A percentile compares a stretch with the other conserved stretches of the same genome.
phyloP scores from a whole-genome alignment of 2,888 invertebrate species.

The Drosophila rubida region DNA sequence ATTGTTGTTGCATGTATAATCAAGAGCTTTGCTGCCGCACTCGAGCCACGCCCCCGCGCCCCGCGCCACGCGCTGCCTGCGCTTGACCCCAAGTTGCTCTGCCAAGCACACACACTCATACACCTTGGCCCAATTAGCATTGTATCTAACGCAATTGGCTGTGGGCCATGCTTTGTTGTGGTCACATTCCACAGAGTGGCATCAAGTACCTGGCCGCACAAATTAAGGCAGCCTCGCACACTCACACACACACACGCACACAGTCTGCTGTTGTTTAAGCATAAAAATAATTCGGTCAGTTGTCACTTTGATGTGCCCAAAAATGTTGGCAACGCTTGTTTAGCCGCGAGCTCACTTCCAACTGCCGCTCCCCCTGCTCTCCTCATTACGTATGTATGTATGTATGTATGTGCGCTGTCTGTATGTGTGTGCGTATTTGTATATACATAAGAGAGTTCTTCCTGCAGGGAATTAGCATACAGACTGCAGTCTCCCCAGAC shows the following conservation, averaged over 20 bases:
- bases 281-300: slow-evolving; percentile 72
- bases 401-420: background rate
- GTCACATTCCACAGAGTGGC: slow-evolving; percentile 44
- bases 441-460: slow-evolving; percentile 38
- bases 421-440: slow-evolving; percentile 3
- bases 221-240: slow-evolving; percentile 35
- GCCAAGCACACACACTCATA: slow-evolving; percentile 1
- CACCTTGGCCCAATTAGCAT: slow-evolving; percentile 71
- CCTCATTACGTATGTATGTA: slow-evolving; percentile 11
- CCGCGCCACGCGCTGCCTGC: background rate
- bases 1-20: slow-evolving; percentile 67
- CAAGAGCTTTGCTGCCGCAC: slow-evolving; percentile 36
- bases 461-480: slow-evolving; percentile 78
- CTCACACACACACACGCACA: slow-evolving; percentile 11
- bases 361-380: background rate
- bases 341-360: slow-evolving; percentile 45
- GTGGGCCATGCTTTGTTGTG: slow-evolving; percentile 77
- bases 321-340: slow-evolving; percentile 62
- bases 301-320: slow-evolving; percentile 73
- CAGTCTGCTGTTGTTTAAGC: slow-evolving; percentile 14
- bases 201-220: slow-evolving; percentile 54
- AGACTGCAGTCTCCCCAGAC: slow-evolving; percentile 52
- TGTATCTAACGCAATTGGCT: slow-evolving; percentile 73
- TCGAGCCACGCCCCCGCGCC: slow-evolving; percentile 1
- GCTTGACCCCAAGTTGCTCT: slow-evolving; percentile 25